Percentiles rank a stretch among this genome's conserved stretches.
Conservation (phyloP, 2,888 invertebrate species). For the Leucophenga montana region DNA sequence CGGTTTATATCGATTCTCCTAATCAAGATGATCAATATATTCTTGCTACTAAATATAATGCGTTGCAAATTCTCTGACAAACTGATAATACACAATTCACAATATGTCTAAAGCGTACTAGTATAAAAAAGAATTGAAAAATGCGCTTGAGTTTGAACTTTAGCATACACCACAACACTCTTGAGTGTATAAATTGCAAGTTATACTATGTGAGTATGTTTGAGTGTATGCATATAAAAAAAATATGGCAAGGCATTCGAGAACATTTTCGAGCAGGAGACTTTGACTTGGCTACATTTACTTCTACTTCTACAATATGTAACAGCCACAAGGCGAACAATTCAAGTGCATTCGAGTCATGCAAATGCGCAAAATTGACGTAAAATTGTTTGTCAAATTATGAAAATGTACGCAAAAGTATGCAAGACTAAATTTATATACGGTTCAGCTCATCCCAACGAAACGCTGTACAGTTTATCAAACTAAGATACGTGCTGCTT, state of each 20-base stretch:
- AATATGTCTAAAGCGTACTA: background rate
- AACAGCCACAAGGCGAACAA: background rate
- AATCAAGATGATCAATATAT: too few relatives aligned
- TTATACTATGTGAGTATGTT: too few relatives aligned
- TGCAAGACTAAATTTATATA: background rate
- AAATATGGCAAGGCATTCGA: background rate
- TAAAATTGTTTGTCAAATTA: constrained; percentile 33
- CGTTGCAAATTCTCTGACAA: background rate
- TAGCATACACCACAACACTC: constrained; percentile 35
- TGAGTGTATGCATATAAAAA: constrained; percentile 43
- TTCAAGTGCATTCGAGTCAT: background rate
- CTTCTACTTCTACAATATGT: too few relatives aligned
- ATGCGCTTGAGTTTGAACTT: constrained; percentile 45
- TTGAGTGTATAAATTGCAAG: too few relatives aligned
- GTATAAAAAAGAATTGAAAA: constrained; percentile 32
- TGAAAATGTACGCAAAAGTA: constrained; percentile 16
- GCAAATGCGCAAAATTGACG: constrained; percentile 17
- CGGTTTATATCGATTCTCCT: too few relatives aligned
- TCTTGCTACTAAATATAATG: too few relatives aligned
- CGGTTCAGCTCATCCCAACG: too few relatives aligned
- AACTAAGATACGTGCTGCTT: background rate
- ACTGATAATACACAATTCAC: constrained; percentile 44
- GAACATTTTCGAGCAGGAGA: background rate
- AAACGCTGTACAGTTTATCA: too few relatives aligned
- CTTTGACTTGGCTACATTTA: background rate